A percentile compares a stretch with the other conserved stretches of the same genome.
Evolutionary conservation across 2,888 invertebrate genomes (phyloP).

Genomic region (Dicyrtoma fusca): DNA sequence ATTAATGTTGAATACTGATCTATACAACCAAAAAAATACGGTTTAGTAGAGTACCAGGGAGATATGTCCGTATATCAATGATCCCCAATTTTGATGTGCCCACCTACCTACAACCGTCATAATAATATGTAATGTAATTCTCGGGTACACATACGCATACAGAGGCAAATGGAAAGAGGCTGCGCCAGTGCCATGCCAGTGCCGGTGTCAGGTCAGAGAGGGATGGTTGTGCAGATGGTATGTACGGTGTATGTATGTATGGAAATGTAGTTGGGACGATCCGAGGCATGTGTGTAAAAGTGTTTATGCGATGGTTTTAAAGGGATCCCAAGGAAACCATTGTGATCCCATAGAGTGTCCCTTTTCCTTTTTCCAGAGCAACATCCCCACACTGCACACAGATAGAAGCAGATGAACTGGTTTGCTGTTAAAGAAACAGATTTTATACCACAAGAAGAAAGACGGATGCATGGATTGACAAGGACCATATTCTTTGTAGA

Average conservation of each 20-base stretch:
- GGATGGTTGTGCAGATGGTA: too few relatives aligned
- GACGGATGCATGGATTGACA: slow-evolving; percentile 34
- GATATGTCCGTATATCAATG: too few relatives aligned
- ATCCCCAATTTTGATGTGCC: too few relatives aligned
- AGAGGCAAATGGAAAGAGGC: too few relatives aligned
- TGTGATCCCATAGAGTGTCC: background rate
- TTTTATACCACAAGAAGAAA: slow-evolving; percentile 31
- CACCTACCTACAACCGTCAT: too few relatives aligned
- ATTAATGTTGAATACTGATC: too few relatives aligned
- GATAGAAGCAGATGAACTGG: slow-evolving; percentile 28
- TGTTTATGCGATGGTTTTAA: slow-evolving; percentile 3
- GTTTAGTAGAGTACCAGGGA: too few relatives aligned
- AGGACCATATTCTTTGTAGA: slow-evolving; percentile 36
- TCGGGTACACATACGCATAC: background rate
- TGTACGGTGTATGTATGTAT: background rate
- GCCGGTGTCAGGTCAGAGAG: background rate
- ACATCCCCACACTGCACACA: too few relatives aligned
- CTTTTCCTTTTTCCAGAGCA: slow-evolving; percentile 23
- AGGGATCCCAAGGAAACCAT: background rate
- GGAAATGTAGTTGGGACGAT: background rate
- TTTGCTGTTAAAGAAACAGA: slow-evolving; percentile 30
- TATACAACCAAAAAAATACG: too few relatives aligned
- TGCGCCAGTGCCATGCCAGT: too few relatives aligned
- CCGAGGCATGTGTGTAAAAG: slow-evolving; percentile 24
- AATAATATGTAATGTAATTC: too few relatives aligned